A percentile compares a stretch with the other conserved stretches of the same genome.
These are phyloP conservation scores for Bufo gargarizans DNA, from an alignment of 2,113 vertebrate species.

Conservation along the genomic window DNA sequence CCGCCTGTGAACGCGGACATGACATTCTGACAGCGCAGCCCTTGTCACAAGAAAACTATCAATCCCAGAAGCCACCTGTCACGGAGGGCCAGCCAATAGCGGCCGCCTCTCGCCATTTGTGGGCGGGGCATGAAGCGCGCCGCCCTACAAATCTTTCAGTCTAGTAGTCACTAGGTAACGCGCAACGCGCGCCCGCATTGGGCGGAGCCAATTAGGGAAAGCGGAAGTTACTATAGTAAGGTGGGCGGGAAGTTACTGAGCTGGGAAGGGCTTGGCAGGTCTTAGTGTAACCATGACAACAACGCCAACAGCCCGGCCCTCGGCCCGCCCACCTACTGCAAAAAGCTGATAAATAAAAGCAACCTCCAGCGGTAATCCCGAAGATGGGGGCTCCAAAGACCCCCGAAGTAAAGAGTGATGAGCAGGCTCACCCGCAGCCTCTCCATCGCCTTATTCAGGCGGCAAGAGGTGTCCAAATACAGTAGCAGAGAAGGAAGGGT, in stretches of 20 bases:
- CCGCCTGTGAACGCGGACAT: background rate
- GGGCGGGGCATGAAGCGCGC: background rate
- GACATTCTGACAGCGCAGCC: constrained; percentile 41
- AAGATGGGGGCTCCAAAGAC: background rate
- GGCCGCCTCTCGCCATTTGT: background rate
- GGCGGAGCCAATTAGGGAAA: background rate
- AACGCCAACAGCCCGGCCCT: constrained; percentile 37
- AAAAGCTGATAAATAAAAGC: background rate
- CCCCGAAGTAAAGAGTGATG: background rate
- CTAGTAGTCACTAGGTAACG: constrained; percentile 59
- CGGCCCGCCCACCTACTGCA: background rate
- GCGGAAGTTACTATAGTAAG: constrained; percentile 25
- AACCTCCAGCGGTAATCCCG: background rate
- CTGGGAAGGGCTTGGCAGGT: background rate
- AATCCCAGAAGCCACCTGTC: constrained; percentile 32
- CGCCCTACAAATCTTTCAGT: background rate
- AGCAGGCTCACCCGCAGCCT: background rate
- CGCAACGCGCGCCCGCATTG: constrained; percentile 33
- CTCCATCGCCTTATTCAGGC: background rate
- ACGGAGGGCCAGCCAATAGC: background rate
- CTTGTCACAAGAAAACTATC: constrained; percentile 40
- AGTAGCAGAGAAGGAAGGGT: background rate
- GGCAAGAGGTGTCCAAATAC: background rate
- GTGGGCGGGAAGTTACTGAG: background rate
- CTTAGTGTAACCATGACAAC: constrained; percentile 48